Evolutionary conservation across 2,797 vertebrate genomes (phyloP).

Genomic region (Propithecus deckenii): DNA sequence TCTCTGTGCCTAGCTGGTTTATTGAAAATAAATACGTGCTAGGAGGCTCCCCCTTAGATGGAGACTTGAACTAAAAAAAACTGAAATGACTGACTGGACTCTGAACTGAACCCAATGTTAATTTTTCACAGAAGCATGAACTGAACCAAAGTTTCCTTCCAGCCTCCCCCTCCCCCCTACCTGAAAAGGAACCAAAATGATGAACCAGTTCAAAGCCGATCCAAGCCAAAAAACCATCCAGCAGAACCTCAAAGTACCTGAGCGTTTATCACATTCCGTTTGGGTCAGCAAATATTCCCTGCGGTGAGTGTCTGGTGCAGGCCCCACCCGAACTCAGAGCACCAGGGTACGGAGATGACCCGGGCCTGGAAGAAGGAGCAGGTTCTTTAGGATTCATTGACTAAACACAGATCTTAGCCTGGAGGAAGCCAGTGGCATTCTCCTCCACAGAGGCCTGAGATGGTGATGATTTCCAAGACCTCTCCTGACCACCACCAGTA

Average conservation of each 20-base stretch:
- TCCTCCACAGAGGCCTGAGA: not conserved
- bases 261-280: not conserved
- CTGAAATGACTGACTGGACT: conserved; percentile 27
- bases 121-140: conserved; percentile 28
- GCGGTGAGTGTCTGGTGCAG: not conserved
- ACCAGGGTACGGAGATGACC: not conserved
- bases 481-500: not conserved
- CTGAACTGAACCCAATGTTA: conserved; percentile 26
- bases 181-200: conserved; percentile 1
- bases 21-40: conserved; percentile 1
- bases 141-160: conserved; percentile 5
- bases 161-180: too few relatives aligned
- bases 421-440: not conserved
- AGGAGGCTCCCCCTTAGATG: not conserved
- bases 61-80: conserved; percentile 31
- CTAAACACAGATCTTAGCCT: not conserved
- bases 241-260: not conserved
- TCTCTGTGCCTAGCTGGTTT: not conserved
- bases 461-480: too few relatives aligned
- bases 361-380: not conserved
- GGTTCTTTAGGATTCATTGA: not conserved
- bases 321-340: not conserved
- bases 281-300: not conserved
- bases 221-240: not conserved
- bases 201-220: not conserved